A percentile compares a stretch with the other conserved stretches of the same genome.
phyloP scores from a whole-genome alignment of 2,888 invertebrate genomes.

The Aporophyla lueneburgensis region DNA sequence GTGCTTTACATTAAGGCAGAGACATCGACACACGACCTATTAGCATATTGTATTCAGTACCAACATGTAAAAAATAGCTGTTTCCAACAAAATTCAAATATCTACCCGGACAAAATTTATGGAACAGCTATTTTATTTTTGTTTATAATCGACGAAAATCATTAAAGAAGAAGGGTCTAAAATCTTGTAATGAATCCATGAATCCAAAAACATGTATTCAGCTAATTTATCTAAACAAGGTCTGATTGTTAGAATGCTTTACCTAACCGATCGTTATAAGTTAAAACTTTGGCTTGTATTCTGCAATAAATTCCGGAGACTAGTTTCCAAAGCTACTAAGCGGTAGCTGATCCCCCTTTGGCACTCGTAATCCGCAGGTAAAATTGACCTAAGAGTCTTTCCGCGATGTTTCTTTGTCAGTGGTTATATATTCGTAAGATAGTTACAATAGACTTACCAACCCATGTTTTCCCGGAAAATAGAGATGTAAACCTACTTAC shows the following conservation, averaged over 20 bases:
- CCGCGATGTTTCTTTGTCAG: not conserved
- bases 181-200: too few relatives aligned
- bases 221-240: not conserved
- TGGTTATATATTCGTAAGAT: not conserved
- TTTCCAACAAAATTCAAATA: too few relatives aligned
- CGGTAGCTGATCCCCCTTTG: constrained; percentile 15
- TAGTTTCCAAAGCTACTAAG: constrained; percentile 32
- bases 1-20: too few relatives aligned
- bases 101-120: too few relatives aligned
- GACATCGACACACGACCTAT: too few relatives aligned
- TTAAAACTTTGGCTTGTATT: constrained; percentile 22
- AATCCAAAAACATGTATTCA: not conserved
- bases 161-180: too few relatives aligned
- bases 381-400: constrained; percentile 38
- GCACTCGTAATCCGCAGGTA: constrained; percentile 28
- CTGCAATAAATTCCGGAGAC: constrained; percentile 11
- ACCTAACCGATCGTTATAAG: constrained; percentile 5
- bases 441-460: not conserved
- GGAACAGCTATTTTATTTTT: too few relatives aligned
- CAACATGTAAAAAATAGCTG: too few relatives aligned
- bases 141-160: too few relatives aligned
- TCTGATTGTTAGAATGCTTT: not conserved
- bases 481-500: not conserved
- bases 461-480: not conserved
- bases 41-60: too few relatives aligned